Evolutionary conservation across 2,113 vertebrate species (phyloP), one percentile per base, ranked within the genome.

Genomic region (Carassius auratus): DNA sequence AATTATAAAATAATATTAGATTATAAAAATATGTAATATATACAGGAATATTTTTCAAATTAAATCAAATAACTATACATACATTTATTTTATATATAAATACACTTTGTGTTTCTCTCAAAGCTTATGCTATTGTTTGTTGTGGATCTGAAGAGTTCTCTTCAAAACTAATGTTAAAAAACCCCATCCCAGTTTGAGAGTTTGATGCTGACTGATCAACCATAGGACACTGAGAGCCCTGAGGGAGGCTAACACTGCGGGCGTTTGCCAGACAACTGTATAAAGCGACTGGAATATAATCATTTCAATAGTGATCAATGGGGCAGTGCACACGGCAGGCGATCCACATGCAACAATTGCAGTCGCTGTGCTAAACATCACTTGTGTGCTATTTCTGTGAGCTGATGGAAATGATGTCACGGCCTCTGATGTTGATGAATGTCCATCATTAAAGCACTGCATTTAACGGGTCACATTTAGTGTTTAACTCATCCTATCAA

Each of bases 391-490:
- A 83, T 83, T 83, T 83, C 81, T 83, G 81, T 73, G 81, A 73
- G 68, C 30, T 71, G 81, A 38, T 55, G 81, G 50, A 83, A 73
- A 83, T 8, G 10, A 38, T 83, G 81, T 57, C 81, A 73, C 50
- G 52, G n/a, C 68, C 81, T 83, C 81, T 83, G 81, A 83, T 83
- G 81, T 71, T 83, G 81, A 83, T 83, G 68, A 73, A 83, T 83
- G 81, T 73, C 81, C 81, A 42, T 83, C 81, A 83, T 83, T 83
- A 83, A 71, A 52, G 62, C 9, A 17, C 15, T 13, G 23, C 45
- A 50, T 52, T 82, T 69, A 82, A 50, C 64, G 45, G 78, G 26
- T 82, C 80, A 52, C 64, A 36, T 48, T 81, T 66, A 48, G 57
- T 21, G 7, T 59, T 66, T n/a, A 61, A 62, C 36, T 81, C 61